phyloP scores from a whole-genome alignment of 2,797 vertebrate genomes.

The Thaleichthys pacificus region DNA sequence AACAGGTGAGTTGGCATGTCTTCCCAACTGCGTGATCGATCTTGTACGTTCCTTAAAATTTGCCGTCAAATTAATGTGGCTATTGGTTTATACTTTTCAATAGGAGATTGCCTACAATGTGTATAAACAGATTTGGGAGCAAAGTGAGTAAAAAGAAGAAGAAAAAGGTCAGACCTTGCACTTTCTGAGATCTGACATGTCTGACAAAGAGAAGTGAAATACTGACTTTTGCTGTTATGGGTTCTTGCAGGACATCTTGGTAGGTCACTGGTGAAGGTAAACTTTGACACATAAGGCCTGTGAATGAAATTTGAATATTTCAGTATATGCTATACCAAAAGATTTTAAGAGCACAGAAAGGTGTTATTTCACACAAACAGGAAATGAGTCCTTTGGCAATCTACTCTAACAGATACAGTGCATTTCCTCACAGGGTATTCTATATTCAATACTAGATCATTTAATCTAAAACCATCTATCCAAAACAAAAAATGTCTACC shows the following conservation, averaged over 20 bases:
- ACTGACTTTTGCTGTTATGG: constrained; percentile 23
- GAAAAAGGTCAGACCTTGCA: constrained; percentile 1
- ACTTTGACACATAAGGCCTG: constrained; percentile 53
- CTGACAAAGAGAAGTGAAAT: constrained; percentile 13
- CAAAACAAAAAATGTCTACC: neutral
- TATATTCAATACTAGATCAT: constrained; percentile 21
- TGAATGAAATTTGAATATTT: constrained; percentile 35
- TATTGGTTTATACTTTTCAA: neutral
- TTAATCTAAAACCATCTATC: too few relatives aligned
- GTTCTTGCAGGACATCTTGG: constrained; percentile 29
- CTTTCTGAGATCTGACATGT: constrained; percentile 22
- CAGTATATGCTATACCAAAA: neutral
- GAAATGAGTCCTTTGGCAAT: constrained; percentile 65
- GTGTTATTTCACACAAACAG: constrained; percentile 54
- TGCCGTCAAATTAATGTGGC: neutral
- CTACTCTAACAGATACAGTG: constrained; percentile 39
- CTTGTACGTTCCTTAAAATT: neutral
- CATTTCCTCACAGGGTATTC: constrained; percentile 54
- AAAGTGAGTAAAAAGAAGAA: neutral
- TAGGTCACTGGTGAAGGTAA: constrained; percentile 40
- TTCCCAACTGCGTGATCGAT: constrained; percentile 13
- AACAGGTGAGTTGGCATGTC: constrained; percentile 89
- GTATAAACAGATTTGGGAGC: neutral
- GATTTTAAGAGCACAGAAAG: constrained; percentile 15
- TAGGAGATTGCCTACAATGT: neutral